These are phyloP conservation scores for Sebastes minor DNA, from an alignment of 2,797 vertebrate genomes.

Conservation along the genomic window DNA sequence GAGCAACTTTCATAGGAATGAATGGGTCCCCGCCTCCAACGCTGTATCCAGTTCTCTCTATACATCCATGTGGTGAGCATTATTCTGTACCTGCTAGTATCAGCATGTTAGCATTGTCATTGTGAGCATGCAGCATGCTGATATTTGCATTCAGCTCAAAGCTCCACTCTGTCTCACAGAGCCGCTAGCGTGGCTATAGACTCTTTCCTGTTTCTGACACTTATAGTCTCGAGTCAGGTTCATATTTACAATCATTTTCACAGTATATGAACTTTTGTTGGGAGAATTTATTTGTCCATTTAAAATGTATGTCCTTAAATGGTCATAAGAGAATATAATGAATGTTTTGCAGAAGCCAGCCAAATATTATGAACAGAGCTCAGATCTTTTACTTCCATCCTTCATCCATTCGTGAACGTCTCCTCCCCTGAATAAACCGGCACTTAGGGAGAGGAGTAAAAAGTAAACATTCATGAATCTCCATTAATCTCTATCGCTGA, in stretches of 20 bases:
- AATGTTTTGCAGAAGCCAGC: not conserved
- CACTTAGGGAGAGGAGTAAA: conserved; percentile 19
- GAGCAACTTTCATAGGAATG: too few species aligned
- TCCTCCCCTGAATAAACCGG: conserved; percentile 4
- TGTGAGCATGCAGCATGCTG: not conserved
- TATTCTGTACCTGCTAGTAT: not conserved
- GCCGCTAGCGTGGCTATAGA: not conserved
- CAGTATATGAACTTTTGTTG: not conserved
- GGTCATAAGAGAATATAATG: not conserved
- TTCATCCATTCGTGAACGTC: not conserved
- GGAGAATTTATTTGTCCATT: not conserved
- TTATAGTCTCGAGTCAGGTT: not conserved
- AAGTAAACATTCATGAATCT: conserved; percentile 42
- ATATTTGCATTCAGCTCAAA: not conserved
- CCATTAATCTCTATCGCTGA: conserved; percentile 22
- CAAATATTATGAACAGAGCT: not conserved
- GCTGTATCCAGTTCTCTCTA: too few species aligned
- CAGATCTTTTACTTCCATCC: not conserved
- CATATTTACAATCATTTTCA: not conserved
- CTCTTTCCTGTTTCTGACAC: not conserved
- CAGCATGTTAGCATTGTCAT: not conserved
- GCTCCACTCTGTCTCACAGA: not conserved
- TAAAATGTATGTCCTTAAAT: not conserved
- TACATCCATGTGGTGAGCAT: too few species aligned
- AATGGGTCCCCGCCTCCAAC: too few species aligned